Evolutionary conservation across 2,797 vertebrate species (phyloP), one percentile per base, ranked within the genome.

Genomic region (Sphaeramia orbicularis): DNA sequence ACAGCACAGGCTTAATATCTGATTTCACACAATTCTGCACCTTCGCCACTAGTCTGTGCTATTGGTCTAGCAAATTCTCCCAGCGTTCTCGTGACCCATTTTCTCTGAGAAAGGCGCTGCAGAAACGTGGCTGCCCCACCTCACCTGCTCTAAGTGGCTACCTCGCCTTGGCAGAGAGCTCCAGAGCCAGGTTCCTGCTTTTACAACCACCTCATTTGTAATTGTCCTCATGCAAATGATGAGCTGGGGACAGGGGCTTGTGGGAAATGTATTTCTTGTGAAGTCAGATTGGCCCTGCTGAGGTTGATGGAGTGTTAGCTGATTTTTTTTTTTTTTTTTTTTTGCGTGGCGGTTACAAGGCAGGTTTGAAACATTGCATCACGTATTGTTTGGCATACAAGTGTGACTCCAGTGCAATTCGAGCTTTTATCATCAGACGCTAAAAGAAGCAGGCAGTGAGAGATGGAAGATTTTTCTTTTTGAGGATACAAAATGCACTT

Each of bases 1-100:
- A 42, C 42, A 19, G n/a, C 56, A 60, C n/a, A 51, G 1, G 44
- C 42, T 6, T 7, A 0, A 27, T 10, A 7, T n/a, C 8, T 1
- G 36, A 35, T 71, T 10, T 7, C 35, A 40, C 1, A 64, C 64
- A 84, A 5, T 84, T 53, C 30, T 16, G 0, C 1, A 0, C 3
- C 3, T 51, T n/a, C 4, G 16, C 96, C 96, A 96, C 95, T 96
- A 95, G 97, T 95, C 95, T 94, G 96, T 91, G 95, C 95, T 96
- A 83, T 96, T 94, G 94, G 58, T 89, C 83, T 89, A 93, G 86
- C 52, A 79, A 92, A 93, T 89, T 12, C 3, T 0, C 38, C 43
- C 27, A 35, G 19, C 16, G 4, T 19, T 51, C 37, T 18, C 10
- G 50, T 92, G 92, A 91, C 91, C 92, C 80, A 92, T 80, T 92